Conservation (phyloP, 2,113 vertebrate species). For the Sardina pilchardus region DNA sequence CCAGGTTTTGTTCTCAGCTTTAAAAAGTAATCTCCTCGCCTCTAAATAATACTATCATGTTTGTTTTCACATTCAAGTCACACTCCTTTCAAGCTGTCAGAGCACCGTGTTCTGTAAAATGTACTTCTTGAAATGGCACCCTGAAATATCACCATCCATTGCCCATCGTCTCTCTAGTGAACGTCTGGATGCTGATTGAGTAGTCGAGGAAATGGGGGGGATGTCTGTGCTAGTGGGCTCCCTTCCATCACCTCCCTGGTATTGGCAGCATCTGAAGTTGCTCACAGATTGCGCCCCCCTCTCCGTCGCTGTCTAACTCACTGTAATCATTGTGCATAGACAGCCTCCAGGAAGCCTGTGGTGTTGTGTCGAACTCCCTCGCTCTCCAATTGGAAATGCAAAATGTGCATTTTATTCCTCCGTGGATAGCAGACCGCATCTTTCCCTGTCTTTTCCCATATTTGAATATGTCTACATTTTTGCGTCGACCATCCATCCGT, state of each 20-base stretch:
- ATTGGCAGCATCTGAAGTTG: conserved; percentile 56
- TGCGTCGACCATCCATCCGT: not conserved
- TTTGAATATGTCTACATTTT: not conserved
- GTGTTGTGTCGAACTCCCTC: not conserved
- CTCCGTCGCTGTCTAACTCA: conserved; percentile 63
- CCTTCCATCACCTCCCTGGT: conserved; percentile 49
- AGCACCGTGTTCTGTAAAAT: too few relatives aligned
- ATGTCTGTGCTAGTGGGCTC: conserved; percentile 42
- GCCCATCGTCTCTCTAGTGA: too few relatives aligned
- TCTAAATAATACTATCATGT: too few relatives aligned
- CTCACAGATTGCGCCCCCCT: conserved; percentile 61
- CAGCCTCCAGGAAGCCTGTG: conserved; percentile 62
- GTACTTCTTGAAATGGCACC: too few relatives aligned
- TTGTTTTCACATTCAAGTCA: too few relatives aligned
- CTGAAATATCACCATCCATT: too few relatives aligned
- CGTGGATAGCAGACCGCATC: not conserved
- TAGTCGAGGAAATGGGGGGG: not conserved
- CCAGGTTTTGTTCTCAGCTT: not conserved
- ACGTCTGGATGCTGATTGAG: conserved; percentile 31
- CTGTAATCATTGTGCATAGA: conserved; percentile 67
- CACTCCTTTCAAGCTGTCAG: too few relatives aligned
- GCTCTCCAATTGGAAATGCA: not conserved
- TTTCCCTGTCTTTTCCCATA: not conserved
- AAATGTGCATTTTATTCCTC: not conserved
- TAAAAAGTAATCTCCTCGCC: too few relatives aligned